Evolutionary conservation across 2,797 vertebrate species (phyloP).

Genomic region (Protosalanx chinensis): DNA sequence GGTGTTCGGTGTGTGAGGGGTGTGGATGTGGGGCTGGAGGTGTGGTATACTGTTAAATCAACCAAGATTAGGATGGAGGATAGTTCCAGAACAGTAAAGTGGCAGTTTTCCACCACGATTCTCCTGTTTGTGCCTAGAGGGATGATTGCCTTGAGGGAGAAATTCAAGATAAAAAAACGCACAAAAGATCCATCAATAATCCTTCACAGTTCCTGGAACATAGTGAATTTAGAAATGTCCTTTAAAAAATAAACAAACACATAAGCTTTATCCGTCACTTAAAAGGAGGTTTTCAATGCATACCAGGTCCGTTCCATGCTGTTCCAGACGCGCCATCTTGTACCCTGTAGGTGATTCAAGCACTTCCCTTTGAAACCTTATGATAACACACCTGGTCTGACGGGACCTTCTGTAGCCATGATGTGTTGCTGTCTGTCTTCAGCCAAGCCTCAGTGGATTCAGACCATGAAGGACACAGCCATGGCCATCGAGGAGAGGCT

Average conservation of each 20-base stretch:
- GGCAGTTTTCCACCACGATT: neutral
- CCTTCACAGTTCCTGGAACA: neutral
- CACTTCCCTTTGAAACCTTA: neutral
- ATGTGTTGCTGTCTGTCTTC: slow-evolving; percentile 13
- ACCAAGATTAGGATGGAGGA: neutral
- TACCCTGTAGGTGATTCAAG: no score
- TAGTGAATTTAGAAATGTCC: no score
- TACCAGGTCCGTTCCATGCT: no score
- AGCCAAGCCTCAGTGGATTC: slow-evolving; percentile 95
- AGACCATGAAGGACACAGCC: slow-evolving; percentile 82
- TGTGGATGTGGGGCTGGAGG: neutral
- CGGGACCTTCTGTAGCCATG: neutral
- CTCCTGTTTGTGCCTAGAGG: no score
- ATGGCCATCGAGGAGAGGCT: slow-evolving; percentile 85
- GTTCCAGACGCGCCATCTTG: no score
- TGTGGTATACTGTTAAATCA: neutral
- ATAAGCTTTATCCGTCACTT: no score
- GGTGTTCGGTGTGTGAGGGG: slow-evolving; percentile 15
- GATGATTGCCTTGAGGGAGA: no score
- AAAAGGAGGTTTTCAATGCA: no score
- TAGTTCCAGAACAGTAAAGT: neutral
- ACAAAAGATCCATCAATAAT: neutral
- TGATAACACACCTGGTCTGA: neutral
- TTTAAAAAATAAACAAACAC: no score
- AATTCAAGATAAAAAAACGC: neutral